Base-by-base conservation (phyloP, 2,797 vertebrate genomes). In the Mionectes olivaceus region DNA sequence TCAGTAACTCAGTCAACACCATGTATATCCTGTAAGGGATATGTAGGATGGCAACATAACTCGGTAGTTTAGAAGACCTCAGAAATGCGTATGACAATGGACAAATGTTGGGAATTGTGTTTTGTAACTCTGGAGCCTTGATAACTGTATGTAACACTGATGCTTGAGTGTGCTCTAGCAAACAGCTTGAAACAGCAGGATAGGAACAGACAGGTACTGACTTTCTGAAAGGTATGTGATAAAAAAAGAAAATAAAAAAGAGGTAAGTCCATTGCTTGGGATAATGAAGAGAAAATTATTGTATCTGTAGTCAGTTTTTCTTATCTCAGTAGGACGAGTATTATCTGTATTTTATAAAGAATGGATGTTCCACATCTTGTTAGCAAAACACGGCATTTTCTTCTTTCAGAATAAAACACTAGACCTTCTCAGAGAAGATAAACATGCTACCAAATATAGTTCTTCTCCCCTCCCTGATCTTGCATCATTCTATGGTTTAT, bases 161-260 rank as follows among this genome's bases (percentile, higher is more conserved):
- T 75, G 37, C 30, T 85, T 2, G 1, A 24, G 14, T 21, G 13
- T 43, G 35, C 35, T 13, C 25, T 60, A 39, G 37, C 61, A 77
- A 79, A 35, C 4, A 79, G 41, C n/a, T 50, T 50, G 49, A 50
- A 50, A 28, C 49, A 28, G 49, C 10, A 55, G 11, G 0, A 0
- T 7, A 70, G 23, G 33, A 89, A 69, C 3, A 63, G 15, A 44
- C 13, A 39, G 4, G 30, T 81, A 43, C 9, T 52, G 53, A 78
- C 71, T 81, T 87, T 93, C 41, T 63, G 37, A 71, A 82, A 82
- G 17, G 22, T 71, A 33, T 9, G 2, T 25, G 10, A 64, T 32
- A 28, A 57, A 46, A 46, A 57, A 28, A 61, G 21, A 2, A 22
- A 47, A 6, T 23, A 19, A 53, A 5, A 6, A 41, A 64, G 23